phyloP scores from a whole-genome alignment of 2,113 vertebrate genomes.

The Talpa occidentalis region DNA sequence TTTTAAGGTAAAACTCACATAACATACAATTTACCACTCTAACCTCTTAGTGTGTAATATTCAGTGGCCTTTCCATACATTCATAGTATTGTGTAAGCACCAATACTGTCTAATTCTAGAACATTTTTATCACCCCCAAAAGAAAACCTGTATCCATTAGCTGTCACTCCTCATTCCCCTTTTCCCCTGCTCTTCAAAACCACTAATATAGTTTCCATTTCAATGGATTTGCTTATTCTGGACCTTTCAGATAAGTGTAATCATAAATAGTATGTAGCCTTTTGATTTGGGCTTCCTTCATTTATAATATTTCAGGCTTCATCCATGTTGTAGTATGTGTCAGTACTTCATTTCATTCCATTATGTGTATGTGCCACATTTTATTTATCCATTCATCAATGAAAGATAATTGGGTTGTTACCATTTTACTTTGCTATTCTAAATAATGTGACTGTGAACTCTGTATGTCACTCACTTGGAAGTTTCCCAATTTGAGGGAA shows the following conservation, averaged over 20 bases:
- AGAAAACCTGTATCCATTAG: no score
- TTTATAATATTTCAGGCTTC: background rate
- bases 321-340: background rate
- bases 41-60: background rate
- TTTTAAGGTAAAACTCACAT: background rate
- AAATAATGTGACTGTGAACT: background rate
- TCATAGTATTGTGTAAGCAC: background rate
- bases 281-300: background rate
- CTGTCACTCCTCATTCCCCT: background rate
- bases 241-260: background rate
- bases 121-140: no score
- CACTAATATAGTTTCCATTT: background rate
- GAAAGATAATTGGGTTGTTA: background rate
- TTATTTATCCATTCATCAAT: background rate
- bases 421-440: background rate
- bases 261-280: background rate
- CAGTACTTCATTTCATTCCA: background rate
- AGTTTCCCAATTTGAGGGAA: background rate
- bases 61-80: background rate
- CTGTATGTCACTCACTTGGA: background rate
- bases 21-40: background rate
- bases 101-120: background rate
- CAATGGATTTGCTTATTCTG: background rate
- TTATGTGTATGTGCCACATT: background rate
- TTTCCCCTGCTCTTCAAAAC: background rate